Evolutionary conservation across 2,797 vertebrate species (phyloP).

Genomic region (Calcarius lapponicus): DNA sequence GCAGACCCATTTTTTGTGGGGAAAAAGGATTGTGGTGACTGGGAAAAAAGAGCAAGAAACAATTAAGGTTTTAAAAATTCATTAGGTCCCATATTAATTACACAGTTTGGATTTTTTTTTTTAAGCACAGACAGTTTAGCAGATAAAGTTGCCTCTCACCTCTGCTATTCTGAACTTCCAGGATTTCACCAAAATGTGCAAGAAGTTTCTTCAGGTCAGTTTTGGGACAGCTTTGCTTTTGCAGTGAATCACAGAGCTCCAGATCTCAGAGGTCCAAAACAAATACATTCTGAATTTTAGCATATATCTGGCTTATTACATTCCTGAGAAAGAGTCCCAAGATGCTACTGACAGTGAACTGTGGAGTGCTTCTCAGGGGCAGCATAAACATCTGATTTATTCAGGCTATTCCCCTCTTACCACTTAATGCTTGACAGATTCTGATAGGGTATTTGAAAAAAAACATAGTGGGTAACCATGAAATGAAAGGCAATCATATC

Average conservation of each 20-base stretch:
- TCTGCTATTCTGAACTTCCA: background rate
- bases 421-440: background rate
- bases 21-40: background rate
- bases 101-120: background rate
- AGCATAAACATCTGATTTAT: background rate
- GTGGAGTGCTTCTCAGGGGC: constrained; percentile 5
- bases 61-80: background rate
- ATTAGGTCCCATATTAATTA: background rate
- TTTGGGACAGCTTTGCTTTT: background rate
- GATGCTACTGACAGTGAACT: constrained; percentile 29
- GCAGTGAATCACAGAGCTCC: background rate
- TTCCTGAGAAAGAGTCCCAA: constrained; percentile 1
- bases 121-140: background rate
- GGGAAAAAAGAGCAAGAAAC: background rate
- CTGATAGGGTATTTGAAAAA: background rate
- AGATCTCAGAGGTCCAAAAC: constrained; percentile 33
- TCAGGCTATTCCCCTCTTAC: background rate
- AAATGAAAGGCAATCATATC: background rate
- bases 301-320: constrained; percentile 5
- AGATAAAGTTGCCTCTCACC: background rate
- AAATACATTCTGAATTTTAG: constrained; percentile 23
- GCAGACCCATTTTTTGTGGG: background rate
- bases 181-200: background rate
- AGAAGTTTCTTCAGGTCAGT: background rate
- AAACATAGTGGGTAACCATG: background rate